Base-by-base conservation (phyloP, 2,113 vertebrate species). In the Rhinolophus ferrumequinum region DNA sequence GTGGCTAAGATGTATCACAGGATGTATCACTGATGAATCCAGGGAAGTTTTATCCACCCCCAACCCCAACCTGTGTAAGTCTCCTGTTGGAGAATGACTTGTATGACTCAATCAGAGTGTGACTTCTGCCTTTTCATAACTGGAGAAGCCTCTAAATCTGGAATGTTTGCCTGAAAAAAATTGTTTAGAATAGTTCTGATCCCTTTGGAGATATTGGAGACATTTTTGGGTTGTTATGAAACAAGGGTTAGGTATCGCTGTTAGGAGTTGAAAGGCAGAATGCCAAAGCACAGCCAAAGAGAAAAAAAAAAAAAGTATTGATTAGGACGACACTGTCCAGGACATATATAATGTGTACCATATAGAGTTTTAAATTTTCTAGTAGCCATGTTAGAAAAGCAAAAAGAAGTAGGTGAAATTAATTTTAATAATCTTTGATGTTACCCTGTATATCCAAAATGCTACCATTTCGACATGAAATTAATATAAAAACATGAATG, bases 101-200 rank as follows among this genome's bases (percentile, higher is more conserved):
- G 9, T 69, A 26, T 18, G 35, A 44, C 28, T 54, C 66, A 77
- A 1, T 90, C 8, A 24, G 47, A 66, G 24, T 80, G 35, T 87
- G 73, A 52, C 50, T 38, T 72, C 69, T 50, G 62, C 47, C 12
- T 67, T 85, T 62, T 47, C 38, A 30, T 22, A 69, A 33, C 11
- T 28, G 62, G 67, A 66, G 80, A 93, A 50, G 28, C 44, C 50
- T 76, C 81, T 33, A 33, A 15, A 72, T 87, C 30, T 30, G n/a
- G 77, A 41, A 26, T 87, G 85, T 67, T n/a, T 81, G 60, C 47
- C 69, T 90, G 83, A 47, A 91, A 75, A 50, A 70, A 94, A 88
- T 41, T 41, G 41, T 47, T 22, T 64, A 92, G 83, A 89, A 77
- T 60, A 75, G 3, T 88, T 90, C 81, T 24, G 3, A 56, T 93